These are phyloP conservation scores for Rhodophaea formosa DNA, from an alignment of 2,888 invertebrate species.

Conservation along the genomic window DNA sequence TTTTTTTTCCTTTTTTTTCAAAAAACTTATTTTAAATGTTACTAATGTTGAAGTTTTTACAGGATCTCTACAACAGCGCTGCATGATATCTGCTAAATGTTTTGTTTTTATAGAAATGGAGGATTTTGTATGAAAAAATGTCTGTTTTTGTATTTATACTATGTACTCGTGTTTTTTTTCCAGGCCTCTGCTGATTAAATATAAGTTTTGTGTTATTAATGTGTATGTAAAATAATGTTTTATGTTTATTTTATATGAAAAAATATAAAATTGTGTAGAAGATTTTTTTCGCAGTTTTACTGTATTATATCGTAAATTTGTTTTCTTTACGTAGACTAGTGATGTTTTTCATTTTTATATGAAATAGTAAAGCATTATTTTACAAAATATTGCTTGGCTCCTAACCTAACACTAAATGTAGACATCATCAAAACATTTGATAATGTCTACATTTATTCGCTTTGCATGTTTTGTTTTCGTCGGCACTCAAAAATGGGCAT, in stretches of 20 bases:
- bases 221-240: conserved; percentile 43
- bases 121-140: conserved; percentile 66
- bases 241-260: conserved; percentile 23
- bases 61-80: conserved; percentile 35
- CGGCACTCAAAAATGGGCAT: conserved; percentile 72
- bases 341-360: background rate
- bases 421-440: conserved; percentile 32
- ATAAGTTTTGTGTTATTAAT: conserved; percentile 32
- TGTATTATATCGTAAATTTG: conserved; percentile 39
- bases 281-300: conserved; percentile 18
- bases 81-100: conserved; percentile 37
- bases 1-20: too few species aligned
- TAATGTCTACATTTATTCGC: conserved; percentile 47
- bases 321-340: conserved; percentile 23
- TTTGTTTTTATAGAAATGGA: conserved; percentile 72
- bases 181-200: conserved; percentile 33
- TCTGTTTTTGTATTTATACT: conserved; percentile 50
- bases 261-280: conserved; percentile 6
- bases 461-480: conserved; percentile 45
- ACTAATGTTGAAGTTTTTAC: conserved; percentile 37
- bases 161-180: conserved; percentile 29
- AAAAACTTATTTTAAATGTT: background rate
- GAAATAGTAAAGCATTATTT: conserved; percentile 9
- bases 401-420: background rate
- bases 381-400: conserved; percentile 4